Conservation (phyloP, 1,140 invertebrate species). For the Tetramorium alpestre region DNA sequence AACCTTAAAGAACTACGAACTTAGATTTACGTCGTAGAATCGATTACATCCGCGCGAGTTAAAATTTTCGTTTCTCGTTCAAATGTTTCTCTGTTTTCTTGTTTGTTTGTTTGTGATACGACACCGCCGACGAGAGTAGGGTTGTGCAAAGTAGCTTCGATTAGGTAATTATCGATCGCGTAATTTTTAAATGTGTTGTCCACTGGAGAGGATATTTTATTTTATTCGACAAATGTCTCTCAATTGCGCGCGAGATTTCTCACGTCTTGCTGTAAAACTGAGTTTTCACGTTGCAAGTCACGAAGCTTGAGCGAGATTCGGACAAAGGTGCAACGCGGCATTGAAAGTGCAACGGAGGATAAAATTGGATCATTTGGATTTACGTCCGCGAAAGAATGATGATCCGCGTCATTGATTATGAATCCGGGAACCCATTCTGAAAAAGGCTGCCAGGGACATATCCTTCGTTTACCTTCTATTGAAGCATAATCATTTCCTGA, state of each 20-base stretch:
- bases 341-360: conserved; percentile 16
- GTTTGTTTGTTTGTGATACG: neutral
- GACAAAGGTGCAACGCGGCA: conserved; percentile 9
- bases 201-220: neutral
- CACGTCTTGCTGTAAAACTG: neutral
- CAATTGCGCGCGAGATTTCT: neutral
- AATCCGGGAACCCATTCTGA: neutral
- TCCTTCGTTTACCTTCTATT: neutral
- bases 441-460: neutral
- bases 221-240: neutral
- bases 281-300: conserved; percentile 4
- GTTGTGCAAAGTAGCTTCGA: neutral
- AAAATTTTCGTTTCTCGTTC: neutral
- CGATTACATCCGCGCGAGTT: neutral
- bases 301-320: neutral
- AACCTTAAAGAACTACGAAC: neutral
- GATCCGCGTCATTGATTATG: conserved; percentile 33
- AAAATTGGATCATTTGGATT: conserved; percentile 48
- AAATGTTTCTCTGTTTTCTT: neutral
- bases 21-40: neutral
- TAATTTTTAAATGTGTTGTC: neutral
- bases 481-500: neutral
- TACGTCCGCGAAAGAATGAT: conserved; percentile 8
- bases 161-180: neutral
- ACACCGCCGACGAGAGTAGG: neutral